A percentile compares a stretch with the other conserved stretches of the same genome.
Evolutionary conservation across 2,888 invertebrate genomes (phyloP).

Genomic region (Limenitis camilla): DNA sequence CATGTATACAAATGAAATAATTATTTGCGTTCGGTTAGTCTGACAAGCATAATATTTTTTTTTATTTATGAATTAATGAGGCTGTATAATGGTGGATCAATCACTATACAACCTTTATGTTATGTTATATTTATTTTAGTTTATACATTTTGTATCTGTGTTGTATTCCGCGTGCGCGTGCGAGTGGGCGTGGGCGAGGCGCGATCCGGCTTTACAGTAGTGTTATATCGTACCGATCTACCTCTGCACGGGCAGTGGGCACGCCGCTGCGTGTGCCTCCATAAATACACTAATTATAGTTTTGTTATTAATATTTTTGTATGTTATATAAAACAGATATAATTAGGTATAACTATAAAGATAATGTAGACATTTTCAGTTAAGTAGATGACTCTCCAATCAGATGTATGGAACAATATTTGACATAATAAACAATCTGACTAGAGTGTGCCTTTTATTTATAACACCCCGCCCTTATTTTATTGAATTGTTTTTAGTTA

Average conservation of each 20-base stretch:
- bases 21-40: too few relatives aligned
- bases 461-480: too few relatives aligned
- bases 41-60: too few relatives aligned
- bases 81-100: too few relatives aligned
- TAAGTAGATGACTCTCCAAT: conserved; percentile 50
- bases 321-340: conserved; percentile 53
- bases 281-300: conserved; percentile 55
- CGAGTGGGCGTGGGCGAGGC: not conserved
- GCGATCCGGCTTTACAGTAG: conserved; percentile 35
- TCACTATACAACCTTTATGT: too few relatives aligned
- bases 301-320: conserved; percentile 61
- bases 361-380: conserved; percentile 51
- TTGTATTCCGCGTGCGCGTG: conserved; percentile 12
- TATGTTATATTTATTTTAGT: too few relatives aligned
- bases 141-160: not conserved
- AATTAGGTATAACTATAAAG: conserved; percentile 32
- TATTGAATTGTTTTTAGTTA: too few relatives aligned
- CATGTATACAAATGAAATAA: too few relatives aligned
- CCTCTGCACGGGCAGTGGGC: conserved; percentile 52
- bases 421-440: conserved; percentile 66
- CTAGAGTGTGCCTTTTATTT: conserved; percentile 37
- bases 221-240: conserved; percentile 57
- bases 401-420: conserved; percentile 49
- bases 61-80: too few relatives aligned
- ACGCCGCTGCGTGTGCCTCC: conserved; percentile 64